Evolutionary conservation across 2,797 vertebrate species (phyloP), one percentile per base, ranked within the genome.

Genomic region (Sebastes flavidus): DNA sequence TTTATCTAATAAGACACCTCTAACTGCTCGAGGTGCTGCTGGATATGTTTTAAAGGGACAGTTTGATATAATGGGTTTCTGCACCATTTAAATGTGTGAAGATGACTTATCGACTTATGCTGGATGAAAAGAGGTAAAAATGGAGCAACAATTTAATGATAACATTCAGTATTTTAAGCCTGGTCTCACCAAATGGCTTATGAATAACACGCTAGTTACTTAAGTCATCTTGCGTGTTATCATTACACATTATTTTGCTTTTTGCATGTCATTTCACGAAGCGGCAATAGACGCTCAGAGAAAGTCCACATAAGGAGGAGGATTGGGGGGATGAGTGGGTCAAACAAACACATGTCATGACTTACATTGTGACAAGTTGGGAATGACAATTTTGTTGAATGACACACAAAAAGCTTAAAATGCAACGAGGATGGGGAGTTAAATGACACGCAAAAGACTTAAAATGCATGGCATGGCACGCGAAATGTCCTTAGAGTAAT

Each of bases 51-150:
- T 27, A 18, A 75, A 12, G 52, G 20, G 14, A 27, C 3, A 71
- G 16, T 75, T 56, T 55, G 6, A 76, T 63, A 60, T 29, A 60
- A 69, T 72, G 10, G 59, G 38, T n/a, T 62, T 63, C 36, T 75
- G 22, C 12, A 49, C 14, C 68, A 65, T 86, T 69, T 30, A 55
- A 76, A 72, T 61, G 14, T 42, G 58, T 73, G 38, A 78, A 63
- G 14, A 49, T 32, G 54, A 58, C 52, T 68, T 72, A 61, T 56
- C 3, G 16, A 60, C 14, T 59, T 11, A 29, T 27, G 56, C 27
- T 38, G 13, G 8, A 54, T 18, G 10, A 82, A 70, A 65, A 60
- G 14, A 63, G n/a, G 12, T 38, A 29, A 42, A 73, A 71, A 73
- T 27, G 2, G 4, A 34, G 22, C n/a, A 13, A 13, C 20, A 67